These are phyloP conservation scores for Jordanella pulchra DNA, from an alignment of 2,797 vertebrate genomes.

Conservation along the genomic window DNA sequence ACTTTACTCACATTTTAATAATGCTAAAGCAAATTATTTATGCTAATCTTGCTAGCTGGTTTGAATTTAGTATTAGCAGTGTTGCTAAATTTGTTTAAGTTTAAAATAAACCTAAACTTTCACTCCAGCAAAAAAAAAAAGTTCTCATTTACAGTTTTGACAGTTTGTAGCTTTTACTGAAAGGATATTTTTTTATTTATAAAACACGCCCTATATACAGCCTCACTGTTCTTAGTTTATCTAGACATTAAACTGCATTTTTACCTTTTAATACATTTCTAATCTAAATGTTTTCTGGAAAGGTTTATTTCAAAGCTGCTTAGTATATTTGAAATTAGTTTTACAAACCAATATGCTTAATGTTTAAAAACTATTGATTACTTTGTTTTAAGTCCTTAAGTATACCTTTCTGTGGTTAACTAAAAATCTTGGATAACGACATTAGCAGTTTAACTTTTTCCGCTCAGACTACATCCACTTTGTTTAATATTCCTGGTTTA, in stretches of 20 bases:
- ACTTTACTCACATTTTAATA: not conserved
- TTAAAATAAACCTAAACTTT: not conserved
- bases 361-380: not conserved
- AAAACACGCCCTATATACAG: not conserved
- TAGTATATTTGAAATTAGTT: not conserved
- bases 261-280: not conserved
- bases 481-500: slow-evolving; percentile 89
- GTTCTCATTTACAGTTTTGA: not conserved
- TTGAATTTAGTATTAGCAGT: not conserved
- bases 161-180: not conserved
- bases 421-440: slow-evolving; percentile 38
- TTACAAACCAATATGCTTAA: not conserved
- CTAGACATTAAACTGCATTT: not conserved
- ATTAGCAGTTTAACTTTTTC: slow-evolving; percentile 59
- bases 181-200: not conserved
- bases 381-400: not conserved
- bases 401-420: slow-evolving; percentile 1
- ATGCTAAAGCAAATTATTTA: not conserved
- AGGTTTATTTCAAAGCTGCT: not conserved
- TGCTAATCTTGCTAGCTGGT: not conserved
- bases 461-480: slow-evolving; percentile 82
- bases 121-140: not conserved
- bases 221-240: not conserved
- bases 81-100: not conserved
- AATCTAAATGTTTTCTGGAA: not conserved